Evolutionary conservation across 2,113 vertebrate species (phyloP).

Genomic region (Prolemur simus): DNA sequence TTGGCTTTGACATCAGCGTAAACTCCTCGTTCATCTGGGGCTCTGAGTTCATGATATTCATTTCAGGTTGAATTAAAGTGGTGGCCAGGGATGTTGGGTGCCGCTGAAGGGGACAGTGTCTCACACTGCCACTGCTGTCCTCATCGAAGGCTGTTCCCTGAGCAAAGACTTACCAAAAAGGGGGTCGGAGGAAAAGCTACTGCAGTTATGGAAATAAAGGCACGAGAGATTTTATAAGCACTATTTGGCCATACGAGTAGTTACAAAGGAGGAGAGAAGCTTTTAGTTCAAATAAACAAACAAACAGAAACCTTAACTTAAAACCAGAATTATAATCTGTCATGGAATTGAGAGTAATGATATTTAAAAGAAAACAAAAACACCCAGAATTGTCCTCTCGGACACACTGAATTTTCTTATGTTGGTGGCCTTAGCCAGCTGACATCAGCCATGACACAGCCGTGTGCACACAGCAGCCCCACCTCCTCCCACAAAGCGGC

Average conservation of each 20-base stretch:
- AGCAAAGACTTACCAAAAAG: neutral
- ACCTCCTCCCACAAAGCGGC: neutral
- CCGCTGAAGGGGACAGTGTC: neutral
- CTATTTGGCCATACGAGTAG: neutral
- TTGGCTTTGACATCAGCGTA: neutral
- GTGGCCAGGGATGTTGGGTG: neutral
- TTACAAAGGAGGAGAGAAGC: neutral
- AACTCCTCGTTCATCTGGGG: neutral
- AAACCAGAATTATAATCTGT: neutral
- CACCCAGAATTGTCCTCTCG: neutral
- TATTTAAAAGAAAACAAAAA: too few species aligned
- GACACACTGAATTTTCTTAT: neutral
- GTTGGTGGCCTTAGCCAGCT: neutral
- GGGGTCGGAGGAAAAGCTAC: neutral
- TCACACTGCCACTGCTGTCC: rapidly evolving
- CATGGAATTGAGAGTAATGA: too few species aligned
- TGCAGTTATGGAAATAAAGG: neutral
- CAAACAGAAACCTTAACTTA: neutral
- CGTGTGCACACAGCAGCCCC: neutral
- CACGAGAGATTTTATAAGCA: too few species aligned
- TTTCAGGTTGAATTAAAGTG: neutral
- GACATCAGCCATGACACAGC: neutral
- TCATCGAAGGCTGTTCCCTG: neutral
- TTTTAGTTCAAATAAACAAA: neutral
- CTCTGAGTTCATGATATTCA: neutral